phyloP scores from a whole-genome alignment of 2,888 invertebrate species.

The Cylindroiulus punctatus region DNA sequence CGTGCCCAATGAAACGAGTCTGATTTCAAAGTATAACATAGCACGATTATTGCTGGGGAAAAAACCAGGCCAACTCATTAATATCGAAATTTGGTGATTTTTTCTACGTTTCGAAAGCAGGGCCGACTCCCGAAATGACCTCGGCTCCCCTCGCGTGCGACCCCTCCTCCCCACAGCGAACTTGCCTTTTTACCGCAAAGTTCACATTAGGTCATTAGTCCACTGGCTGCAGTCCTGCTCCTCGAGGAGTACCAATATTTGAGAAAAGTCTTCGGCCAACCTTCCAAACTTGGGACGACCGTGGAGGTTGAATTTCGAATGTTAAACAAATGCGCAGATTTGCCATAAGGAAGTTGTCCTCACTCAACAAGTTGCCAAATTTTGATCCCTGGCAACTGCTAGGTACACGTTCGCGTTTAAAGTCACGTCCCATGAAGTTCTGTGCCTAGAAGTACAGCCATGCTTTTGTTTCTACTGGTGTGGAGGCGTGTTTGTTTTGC shows the following conservation, averaged over 20 bases:
- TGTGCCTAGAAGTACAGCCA: background rate
- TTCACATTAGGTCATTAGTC: constrained; percentile 44
- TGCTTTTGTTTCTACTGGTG: background rate
- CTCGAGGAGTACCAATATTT: background rate
- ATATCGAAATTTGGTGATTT: background rate
- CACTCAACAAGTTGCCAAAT: background rate
- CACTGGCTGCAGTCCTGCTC: background rate
- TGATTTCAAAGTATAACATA: background rate
- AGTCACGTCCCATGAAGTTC: background rate
- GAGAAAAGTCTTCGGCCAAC: background rate
- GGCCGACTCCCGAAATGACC: constrained; percentile 34
- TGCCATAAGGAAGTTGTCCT: background rate
- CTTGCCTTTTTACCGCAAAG: constrained; percentile 45
- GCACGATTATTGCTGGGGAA: background rate
- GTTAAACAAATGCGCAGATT: background rate
- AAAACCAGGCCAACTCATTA: background rate
- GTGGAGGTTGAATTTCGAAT: background rate
- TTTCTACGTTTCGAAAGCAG: background rate
- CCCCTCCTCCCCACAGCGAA: constrained; percentile 14
- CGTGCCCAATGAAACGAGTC: background rate
- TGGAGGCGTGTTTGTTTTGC: background rate
- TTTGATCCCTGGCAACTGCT: background rate
- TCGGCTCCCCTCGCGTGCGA: constrained; percentile 3
- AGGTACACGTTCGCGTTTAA: background rate
- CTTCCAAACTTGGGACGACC: background rate